Base-by-base conservation (phyloP, 1,140 invertebrate species). In the Drosophila sucinea region DNA sequence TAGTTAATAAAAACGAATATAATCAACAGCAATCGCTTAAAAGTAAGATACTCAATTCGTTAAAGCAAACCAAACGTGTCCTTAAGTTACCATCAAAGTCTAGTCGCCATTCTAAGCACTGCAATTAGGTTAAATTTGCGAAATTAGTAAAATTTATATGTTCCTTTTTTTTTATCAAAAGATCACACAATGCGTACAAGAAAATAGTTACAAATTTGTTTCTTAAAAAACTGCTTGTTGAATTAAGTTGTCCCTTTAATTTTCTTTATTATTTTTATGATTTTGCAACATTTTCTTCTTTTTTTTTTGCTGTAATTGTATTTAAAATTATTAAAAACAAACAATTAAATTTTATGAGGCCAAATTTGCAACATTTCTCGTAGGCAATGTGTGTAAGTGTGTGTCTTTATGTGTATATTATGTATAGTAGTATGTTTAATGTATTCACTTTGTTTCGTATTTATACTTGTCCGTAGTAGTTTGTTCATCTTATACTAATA, bases 1-100 rank as follows among this genome's bases (percentile, higher is more conserved):
- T 89, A 89, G 81, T 73, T 73, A 90, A 89, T 85, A 89, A 69
- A 77, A 90, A 90, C 76, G 90, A 91, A 72, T 91, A 90, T 74
- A 87, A 79, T 70, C 90, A 90, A 67, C 89, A 91, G 44, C 84
- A 85, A 67, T 90, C 85, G 69, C 71, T 89, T 76, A 91, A 92
- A 91, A 90, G 91, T 92, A 91, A 91, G 90, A 81, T 92, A 72
- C 64, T 84, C 33, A 71, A 75, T 65, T 78, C 79, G 27, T 67
- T 86, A 32, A 79, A 77, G 60, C 77, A 77, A 83, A 90, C 86
- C 8, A 86, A 76, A 64, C 69, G 73, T 60, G 83, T 64, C 17
- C 64, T 91, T 17, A 91, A 89, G 62, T 38, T 89, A 8, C n/a
- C 17, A 25, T 64, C 74, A 2, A 90, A 90, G 62, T 66, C 73